phyloP scores from a whole-genome alignment of 2,888 invertebrate genomes.

The Scaptomyza polygonia region DNA sequence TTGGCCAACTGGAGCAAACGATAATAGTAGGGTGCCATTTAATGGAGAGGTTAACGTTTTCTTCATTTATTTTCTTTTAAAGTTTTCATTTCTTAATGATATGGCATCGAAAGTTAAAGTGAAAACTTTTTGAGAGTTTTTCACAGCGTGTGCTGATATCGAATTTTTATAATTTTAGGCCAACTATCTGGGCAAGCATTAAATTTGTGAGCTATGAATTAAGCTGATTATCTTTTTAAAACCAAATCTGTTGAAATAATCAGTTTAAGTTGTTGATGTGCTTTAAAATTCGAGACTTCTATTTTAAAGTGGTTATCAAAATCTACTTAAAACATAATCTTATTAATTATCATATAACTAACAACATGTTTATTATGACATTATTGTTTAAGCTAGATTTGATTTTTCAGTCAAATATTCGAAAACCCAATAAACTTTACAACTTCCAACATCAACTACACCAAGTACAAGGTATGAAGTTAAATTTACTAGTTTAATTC shows the following conservation, averaged over 20 bases:
- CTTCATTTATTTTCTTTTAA: conserved; percentile 24
- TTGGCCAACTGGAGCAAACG: conserved; percentile 15
- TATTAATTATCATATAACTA: no score
- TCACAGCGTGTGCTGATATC: conserved; percentile 3
- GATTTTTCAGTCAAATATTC: conserved; percentile 6
- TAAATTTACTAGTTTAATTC: not conserved
- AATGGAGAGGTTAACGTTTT: conserved; percentile 34
- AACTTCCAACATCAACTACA: conserved; percentile 6
- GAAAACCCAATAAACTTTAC: not conserved
- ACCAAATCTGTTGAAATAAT: no score
- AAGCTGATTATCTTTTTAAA: not conserved
- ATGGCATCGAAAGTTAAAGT: conserved; percentile 22
- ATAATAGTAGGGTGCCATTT: conserved; percentile 37
- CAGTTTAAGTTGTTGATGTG: no score
- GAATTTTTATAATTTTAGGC: conserved; percentile 15
- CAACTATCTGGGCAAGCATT: not conserved
- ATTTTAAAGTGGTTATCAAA: no score
- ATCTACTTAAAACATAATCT: no score
- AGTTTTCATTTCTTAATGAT: conserved; percentile 17
- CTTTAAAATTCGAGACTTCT: no score
- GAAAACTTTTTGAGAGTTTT: conserved; percentile 15
- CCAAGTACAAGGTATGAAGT: conserved; percentile 7
- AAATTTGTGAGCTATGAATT: conserved; percentile 11
- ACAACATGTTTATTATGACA: no score
- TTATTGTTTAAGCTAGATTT: not conserved